Base-by-base conservation (phyloP, 1,140 invertebrate genomes). In the Geopemphigus sp. region DNA sequence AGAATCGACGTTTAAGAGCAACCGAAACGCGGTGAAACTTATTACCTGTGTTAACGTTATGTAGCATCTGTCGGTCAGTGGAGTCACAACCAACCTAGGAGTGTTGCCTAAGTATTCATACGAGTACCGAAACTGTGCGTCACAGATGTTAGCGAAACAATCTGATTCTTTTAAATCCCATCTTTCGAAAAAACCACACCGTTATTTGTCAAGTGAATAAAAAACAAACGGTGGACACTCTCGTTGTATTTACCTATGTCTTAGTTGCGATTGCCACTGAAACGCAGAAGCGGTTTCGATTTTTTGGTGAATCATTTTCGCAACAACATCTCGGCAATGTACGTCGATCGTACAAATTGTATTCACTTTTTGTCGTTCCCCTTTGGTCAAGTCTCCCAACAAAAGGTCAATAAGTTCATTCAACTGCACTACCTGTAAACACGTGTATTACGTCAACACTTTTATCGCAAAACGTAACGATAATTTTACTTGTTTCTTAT, bases 271-370 rank as follows among this genome's bases (percentile, higher is more conserved):
- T 84, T 97, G 93, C 95, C 95, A 97, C 82, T 94, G 92, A 84
- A 97, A 97, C 8, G 93, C 92, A 53, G 91, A 89, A 0, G 91
- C 89, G 81, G 88, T 90, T 84, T 97, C 95, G 1, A 96, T 91
- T 86, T 94, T 95, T 61, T 90, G 88, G 0, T 86, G 81, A 80
- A 97, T 95, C 83, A 97, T 89, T 84, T 94, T 95, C 0, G 89
- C 89, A 0, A 97, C 93, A 17, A 97, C 94, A 85, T 97, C 95
- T 83, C 95, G 87, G 17, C 93, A 93, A 83, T 94, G 92, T 1
- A 97, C 95, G 84, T 97, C 95, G 83, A 97, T 96, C 0, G 95
- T 97, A 87, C 95, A 97, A 82, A 97, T 93, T 0, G 95, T 97
- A 93, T 96, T 96, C 82, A 97, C 95, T 85, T 97, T 97, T 85